A percentile compares a stretch with the other conserved stretches of the same genome.
phyloP scores from a whole-genome alignment of 1,140 invertebrate species.

The Zaprionus nigranus region DNA sequence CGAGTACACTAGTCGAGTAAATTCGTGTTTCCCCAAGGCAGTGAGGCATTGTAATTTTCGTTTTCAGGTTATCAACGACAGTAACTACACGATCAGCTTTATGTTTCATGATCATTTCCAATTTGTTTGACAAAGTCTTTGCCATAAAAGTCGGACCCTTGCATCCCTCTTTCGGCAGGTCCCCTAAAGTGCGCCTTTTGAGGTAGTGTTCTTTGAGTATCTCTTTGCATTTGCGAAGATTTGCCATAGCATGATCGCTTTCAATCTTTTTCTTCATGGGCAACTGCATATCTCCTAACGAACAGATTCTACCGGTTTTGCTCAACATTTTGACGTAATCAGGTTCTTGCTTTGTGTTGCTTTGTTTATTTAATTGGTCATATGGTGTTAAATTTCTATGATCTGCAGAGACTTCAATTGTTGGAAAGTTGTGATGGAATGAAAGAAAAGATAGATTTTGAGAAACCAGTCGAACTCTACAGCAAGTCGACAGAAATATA shows the following conservation, averaged over 20 bases:
- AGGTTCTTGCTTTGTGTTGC: background rate
- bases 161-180: no score
- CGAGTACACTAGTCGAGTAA: background rate
- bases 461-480: no score
- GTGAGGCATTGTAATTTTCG: background rate
- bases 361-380: background rate
- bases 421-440: no score
- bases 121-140: constrained; percentile 6
- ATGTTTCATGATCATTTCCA: constrained; percentile 9
- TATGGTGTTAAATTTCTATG: background rate
- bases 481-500: no score
- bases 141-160: background rate
- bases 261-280: background rate
- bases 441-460: no score
- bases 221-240: constrained; percentile 25
- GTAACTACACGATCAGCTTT: background rate
- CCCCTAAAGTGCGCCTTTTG: background rate
- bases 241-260: constrained; percentile 10
- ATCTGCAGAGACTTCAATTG: background rate
- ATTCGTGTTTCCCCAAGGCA: background rate
- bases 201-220: constrained; percentile 36
- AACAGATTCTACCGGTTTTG: background rate
- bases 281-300: background rate
- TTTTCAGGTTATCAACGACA: no score
- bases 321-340: background rate